Conservation (phyloP, 1,140 invertebrate species). For the Laupala kohalensis region DNA sequence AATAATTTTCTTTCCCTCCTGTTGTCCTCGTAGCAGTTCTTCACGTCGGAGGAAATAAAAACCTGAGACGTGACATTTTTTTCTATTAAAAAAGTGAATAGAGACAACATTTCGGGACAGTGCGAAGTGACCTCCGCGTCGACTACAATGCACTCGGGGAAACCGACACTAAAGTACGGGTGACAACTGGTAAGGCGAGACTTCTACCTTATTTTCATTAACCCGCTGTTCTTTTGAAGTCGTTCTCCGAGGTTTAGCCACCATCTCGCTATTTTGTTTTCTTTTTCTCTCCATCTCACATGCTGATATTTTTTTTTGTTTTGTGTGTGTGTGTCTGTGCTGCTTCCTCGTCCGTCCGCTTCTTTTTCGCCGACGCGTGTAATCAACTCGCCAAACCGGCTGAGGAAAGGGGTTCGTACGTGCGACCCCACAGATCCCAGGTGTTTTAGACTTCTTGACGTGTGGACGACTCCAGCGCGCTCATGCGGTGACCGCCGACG, state of each 20-base stretch:
- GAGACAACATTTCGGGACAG: not conserved
- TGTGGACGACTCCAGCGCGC: not conserved
- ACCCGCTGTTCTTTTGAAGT: not conserved
- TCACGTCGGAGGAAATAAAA: not conserved
- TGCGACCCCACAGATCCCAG: not conserved
- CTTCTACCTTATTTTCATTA: not conserved
- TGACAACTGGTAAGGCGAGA: not conserved
- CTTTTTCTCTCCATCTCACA: conserved; percentile 7
- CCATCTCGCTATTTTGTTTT: no score
- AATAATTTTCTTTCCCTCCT: not conserved
- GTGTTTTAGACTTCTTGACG: no score
- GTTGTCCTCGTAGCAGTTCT: no score
- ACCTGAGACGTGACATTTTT: no score
- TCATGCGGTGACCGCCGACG: not conserved
- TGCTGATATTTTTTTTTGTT: conserved; percentile 11
- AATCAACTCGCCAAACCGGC: not conserved
- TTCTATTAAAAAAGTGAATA: no score
- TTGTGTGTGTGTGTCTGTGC: not conserved
- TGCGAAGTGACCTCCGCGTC: not conserved
- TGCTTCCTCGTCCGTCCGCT: no score
- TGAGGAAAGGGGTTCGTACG: not conserved
- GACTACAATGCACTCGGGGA: no score
- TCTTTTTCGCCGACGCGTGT: not conserved
- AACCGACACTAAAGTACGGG: no score
- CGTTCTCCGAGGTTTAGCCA: not conserved